Evolutionary conservation across 2,113 vertebrate genomes (phyloP).

Genomic region (Perognathus longimembris): DNA sequence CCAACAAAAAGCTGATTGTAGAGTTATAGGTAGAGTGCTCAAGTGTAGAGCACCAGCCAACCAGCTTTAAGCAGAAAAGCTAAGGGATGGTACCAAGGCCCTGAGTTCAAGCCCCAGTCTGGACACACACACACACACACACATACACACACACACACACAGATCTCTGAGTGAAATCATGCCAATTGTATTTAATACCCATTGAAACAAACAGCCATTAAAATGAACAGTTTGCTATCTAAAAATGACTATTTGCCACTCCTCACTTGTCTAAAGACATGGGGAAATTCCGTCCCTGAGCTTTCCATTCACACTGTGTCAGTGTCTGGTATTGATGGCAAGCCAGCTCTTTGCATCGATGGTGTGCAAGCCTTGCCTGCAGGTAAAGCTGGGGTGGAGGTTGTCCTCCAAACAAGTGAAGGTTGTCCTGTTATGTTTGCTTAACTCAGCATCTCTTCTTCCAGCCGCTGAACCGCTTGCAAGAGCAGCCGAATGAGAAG

Average conservation of each 20-base stretch:
- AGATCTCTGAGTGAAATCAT: neutral
- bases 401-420: conserved; percentile 14
- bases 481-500: neutral
- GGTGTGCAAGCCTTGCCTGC: neutral
- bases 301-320: conserved; percentile 39
- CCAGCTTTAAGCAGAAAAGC: no score
- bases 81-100: no score
- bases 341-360: neutral
- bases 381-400: neutral
- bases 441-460: neutral
- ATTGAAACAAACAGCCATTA: neutral
- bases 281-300: neutral
- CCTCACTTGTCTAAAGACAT: neutral
- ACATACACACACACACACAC: neutral
- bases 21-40: no score
- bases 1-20: no score
- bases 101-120: no score
- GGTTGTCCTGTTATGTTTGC: conserved; percentile 34
- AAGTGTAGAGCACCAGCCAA: no score
- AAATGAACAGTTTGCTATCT: neutral
- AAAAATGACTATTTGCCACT: neutral
- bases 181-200: neutral
- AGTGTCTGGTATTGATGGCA: conserved; percentile 8
- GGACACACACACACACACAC: no score
- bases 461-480: neutral